Conservation (phyloP, 2,888 invertebrate species). For the Amphipyra berbera region DNA sequence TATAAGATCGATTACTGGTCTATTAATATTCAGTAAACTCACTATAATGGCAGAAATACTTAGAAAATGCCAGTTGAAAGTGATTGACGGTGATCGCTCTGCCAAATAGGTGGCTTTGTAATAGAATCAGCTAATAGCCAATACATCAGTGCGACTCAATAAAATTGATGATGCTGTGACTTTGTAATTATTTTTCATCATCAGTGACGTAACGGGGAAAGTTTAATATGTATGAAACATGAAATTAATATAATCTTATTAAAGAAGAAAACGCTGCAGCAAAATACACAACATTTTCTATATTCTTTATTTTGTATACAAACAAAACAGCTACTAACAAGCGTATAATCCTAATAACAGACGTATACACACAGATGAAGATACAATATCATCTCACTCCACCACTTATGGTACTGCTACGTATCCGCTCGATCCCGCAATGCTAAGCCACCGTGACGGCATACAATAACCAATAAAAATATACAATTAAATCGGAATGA, state of each 20-base stretch:
- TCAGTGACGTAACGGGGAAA: conserved; percentile 27
- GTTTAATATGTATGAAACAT: conserved; percentile 25
- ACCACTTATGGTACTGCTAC: conserved; percentile 25
- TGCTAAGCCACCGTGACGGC: conserved; percentile 49
- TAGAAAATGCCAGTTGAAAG: conserved; percentile 62
- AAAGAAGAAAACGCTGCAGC: conserved; percentile 1
- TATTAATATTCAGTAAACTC: conserved; percentile 66
- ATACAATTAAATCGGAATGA: conserved; percentile 50
- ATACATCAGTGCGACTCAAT: conserved; percentile 32
- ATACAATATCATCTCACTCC: background rate
- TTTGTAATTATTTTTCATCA: conserved; percentile 24
- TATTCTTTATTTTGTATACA: background rate
- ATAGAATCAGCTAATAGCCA: conserved; percentile 31
- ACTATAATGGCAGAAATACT: conserved; percentile 59
- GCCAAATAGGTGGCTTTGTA: conserved; percentile 44
- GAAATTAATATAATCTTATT: conserved; percentile 17
- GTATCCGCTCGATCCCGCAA: conserved; percentile 38
- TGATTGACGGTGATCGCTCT: conserved; percentile 50
- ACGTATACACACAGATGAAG: conserved; percentile 5
- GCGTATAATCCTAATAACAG: conserved; percentile 11
- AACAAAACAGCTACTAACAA: conserved; percentile 1
- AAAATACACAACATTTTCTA: too few relatives aligned
- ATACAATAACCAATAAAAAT: conserved; percentile 56
- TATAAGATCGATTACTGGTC: conserved; percentile 62
- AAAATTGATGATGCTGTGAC: conserved; percentile 28